A percentile compares a stretch with the other conserved stretches of the same genome.
phyloP scores from a whole-genome alignment of 2,888 invertebrate genomes.

The Junonia oenone region DNA sequence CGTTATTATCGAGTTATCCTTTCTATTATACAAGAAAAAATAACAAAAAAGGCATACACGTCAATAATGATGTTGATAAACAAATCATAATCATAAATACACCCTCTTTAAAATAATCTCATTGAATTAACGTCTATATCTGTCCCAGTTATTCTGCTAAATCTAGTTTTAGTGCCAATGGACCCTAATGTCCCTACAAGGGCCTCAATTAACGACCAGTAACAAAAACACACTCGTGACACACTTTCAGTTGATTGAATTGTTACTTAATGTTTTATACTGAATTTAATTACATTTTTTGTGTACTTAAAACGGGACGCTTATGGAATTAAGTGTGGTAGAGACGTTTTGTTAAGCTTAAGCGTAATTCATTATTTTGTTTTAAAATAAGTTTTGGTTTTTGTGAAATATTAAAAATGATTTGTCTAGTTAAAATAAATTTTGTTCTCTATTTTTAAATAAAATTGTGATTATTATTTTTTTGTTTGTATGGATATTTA shows the following conservation, averaged over 20 bases:
- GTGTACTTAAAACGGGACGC: neutral
- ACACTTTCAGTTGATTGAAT: conserved; percentile 2
- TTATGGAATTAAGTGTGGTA: neutral
- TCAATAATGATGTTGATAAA: no score
- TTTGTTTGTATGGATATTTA: no score
- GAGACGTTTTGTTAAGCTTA: neutral
- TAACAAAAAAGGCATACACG: no score
- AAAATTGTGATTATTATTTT: no score
- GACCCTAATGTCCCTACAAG: conserved; percentile 5
- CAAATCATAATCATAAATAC: no score
- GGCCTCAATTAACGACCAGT: conserved; percentile 12
- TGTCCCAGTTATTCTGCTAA: neutral
- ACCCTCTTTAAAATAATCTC: neutral
- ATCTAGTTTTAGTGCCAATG: conserved; percentile 6
- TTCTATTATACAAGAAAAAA: no score
- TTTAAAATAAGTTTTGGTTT: no score
- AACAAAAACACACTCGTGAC: conserved; percentile 12
- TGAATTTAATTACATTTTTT: neutral
- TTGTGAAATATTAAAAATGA: no score
- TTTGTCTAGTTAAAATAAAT: no score
- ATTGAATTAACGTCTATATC: neutral
- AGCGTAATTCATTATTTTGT: neutral
- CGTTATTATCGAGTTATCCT: no score
- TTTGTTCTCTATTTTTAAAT: no score
- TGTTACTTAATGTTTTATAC: neutral